Percentiles rank a stretch among this genome's conserved stretches.
Conservation (phyloP, 2,888 invertebrate genomes). For the Drosophila picticornis region DNA sequence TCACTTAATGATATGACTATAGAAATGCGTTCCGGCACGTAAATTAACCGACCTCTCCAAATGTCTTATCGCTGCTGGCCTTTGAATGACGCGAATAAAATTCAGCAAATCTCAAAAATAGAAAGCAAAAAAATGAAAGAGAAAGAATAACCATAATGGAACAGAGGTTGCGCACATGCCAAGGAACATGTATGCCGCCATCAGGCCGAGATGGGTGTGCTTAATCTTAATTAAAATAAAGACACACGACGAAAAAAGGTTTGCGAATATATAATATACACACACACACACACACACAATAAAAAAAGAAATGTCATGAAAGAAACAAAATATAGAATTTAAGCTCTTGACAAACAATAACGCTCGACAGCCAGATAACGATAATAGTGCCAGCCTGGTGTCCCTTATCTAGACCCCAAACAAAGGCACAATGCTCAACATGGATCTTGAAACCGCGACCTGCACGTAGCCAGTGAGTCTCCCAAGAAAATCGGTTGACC, state of each 20-base stretch:
- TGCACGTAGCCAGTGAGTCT: background rate
- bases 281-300: no score
- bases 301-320: constrained; percentile 22
- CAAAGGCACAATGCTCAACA: constrained; percentile 39
- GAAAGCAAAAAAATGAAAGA: background rate
- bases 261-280: constrained; percentile 50
- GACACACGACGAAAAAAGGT: constrained; percentile 49
- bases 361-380: constrained; percentile 63
- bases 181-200: constrained; percentile 31
- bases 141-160: constrained; percentile 7
- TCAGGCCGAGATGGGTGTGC: constrained; percentile 12
- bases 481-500: constrained; percentile 1
- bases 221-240: constrained; percentile 63
- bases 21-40: background rate
- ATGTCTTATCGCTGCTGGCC: constrained; percentile 3
- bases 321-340: constrained; percentile 25
- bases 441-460: constrained; percentile 33
- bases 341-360: constrained; percentile 73
- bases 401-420: constrained; percentile 54
- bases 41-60: background rate
- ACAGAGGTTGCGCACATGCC: constrained; percentile 12
- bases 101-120: constrained; percentile 23
- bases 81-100: constrained; percentile 3
- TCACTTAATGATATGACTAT: background rate
- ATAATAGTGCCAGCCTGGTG: constrained; percentile 35